These are phyloP conservation scores for Dallia pectoralis DNA, from an alignment of 2,797 vertebrate species.

Conservation along the genomic window DNA sequence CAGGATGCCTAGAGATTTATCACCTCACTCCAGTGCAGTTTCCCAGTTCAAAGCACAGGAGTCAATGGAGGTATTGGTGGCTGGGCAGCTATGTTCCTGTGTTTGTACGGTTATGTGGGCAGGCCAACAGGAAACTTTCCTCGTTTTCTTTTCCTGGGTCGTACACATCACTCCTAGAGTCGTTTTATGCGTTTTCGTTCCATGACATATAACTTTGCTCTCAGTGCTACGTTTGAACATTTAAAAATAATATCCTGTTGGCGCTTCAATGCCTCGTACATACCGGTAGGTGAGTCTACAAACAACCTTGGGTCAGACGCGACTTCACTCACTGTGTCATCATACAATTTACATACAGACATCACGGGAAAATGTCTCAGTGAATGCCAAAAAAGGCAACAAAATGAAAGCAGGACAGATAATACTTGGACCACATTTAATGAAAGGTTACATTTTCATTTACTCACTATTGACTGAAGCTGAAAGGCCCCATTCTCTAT, in stretches of 20 bases:
- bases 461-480: constrained; percentile 82
- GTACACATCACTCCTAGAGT: neutral
- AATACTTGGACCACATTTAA: constrained; percentile 81
- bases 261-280: neutral
- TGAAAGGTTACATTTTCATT: constrained; percentile 85
- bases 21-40: constrained; percentile 58
- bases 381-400: neutral
- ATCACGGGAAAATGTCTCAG: constrained; percentile 39
- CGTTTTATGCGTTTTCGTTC: neutral
- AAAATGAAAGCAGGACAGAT: constrained; percentile 60
- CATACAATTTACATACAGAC: constrained; percentile 59
- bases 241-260: neutral
- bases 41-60: constrained; percentile 45
- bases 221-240: neutral
- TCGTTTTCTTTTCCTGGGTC: neutral
- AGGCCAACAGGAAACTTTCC: neutral
- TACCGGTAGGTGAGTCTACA: neutral
- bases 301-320: constrained; percentile 8
- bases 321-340: constrained; percentile 32
- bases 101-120: neutral
- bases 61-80: constrained; percentile 48
- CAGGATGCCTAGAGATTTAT: constrained; percentile 73
- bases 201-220: neutral
- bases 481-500: constrained; percentile 84
- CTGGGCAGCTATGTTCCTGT: neutral